Evolutionary conservation across 2,113 vertebrate species (phyloP), one percentile per base, ranked within the genome.

Genomic region (Corythornis cristatus): DNA sequence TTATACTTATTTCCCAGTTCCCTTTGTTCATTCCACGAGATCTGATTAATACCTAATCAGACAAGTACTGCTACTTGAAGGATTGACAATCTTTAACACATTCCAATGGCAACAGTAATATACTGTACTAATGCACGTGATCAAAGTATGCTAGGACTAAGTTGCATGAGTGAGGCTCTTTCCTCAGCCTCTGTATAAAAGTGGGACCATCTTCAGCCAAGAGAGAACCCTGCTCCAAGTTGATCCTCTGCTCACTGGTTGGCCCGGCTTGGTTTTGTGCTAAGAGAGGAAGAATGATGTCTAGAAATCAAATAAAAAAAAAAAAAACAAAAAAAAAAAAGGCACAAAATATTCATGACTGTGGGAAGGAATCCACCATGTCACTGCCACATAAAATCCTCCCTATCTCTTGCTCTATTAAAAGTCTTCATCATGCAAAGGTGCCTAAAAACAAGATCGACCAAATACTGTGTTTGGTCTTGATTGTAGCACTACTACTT

Each of bases 21-120:
- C 98, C 97, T 97, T 98, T 97, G 96, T 95, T 87, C 93, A 81
- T 93, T 97, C 96, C 93, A 68, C 91, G 79, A 81, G 89, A 96
- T 97, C 96, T 97, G 97, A 97, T 98, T 98, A 97, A 95, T 93
- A 97, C 93, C 95, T 97, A 97, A 98, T 97, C 97, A 97, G 96
- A 95, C 72, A 45, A 96, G 92, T 67, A 97, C 96, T 87, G 97
- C 96, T 98, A 98, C 98, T 98, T 97, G 97, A 97, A 97, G 96
- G 97, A 97, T 96, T 76, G 95, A 96, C 96, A 92, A 97, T 93
- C 96, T 96, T 90, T 68, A 94, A 98, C 98, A 98, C 98, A 97
- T 98, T 98, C 98, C 98, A 98, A 98, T 98, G 98, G 98, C 97
- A 97, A 99, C 99, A 99, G 99, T 99, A 99, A 99, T 99, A 99